Evolutionary conservation across 2,113 vertebrate species (phyloP), one percentile per base, ranked within the genome.

Genomic region (Apistogramma diplotaenia): DNA sequence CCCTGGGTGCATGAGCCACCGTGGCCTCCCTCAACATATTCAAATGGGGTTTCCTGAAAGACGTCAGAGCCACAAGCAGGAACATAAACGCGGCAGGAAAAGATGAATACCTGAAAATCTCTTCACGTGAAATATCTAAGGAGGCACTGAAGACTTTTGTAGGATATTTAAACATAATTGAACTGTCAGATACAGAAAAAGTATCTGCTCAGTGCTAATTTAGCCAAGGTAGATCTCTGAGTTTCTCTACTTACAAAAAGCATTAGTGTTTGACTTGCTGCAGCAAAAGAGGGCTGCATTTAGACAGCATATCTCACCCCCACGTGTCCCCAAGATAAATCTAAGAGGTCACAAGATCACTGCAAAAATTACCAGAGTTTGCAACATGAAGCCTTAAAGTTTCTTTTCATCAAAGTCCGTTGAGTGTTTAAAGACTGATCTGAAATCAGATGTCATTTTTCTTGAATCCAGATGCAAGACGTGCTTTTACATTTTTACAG

Each of bases 11-110:
- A 88, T 90, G 83, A 90, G 87, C 91, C 92, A 91, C 90, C 33
- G 78, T 89, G 90, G 90, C 91, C 92, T 93, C 92, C 87, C 84
- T 91, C 86, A 90, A 72, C 91, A 91, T 94, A 94, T 94, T 94
- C 91, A 94, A 93, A 95, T 93, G 57, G 86, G 82, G 85, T 85
- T 93, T 93, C 90, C 92, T 93, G 92, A 89, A 91, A 92, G 89
- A 84, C 83, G 85, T 27, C 8, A 56, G 62, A 87, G 90, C 89
- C 89, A 90, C 83, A 82, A 92, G 87, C 89, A 89, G 85, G 72
- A 87, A 90, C 78, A 86, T 29, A 90, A 90, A 92, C 46, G 83
- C 86, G 74, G 76, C 58, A 81, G 87, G 73, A 78, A 85, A 83
- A 76, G 35, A 79, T 86, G 87, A 92, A 92, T 82, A 91, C 87